These are phyloP conservation scores for Urocyon cinereoargenteus DNA, from an alignment of 2,797 vertebrate species.

Conservation along the genomic window DNA sequence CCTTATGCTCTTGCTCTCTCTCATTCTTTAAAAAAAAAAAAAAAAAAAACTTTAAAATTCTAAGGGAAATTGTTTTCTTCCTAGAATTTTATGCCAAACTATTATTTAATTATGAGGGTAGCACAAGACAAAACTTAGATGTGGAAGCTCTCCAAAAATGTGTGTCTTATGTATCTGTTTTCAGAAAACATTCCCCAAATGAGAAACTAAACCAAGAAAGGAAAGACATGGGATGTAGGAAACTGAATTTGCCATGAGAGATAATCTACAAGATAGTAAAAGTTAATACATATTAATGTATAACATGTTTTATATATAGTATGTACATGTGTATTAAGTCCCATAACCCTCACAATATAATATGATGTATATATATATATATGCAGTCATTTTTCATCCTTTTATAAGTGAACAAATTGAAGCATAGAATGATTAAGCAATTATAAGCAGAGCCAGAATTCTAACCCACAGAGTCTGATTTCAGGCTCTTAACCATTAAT, in stretches of 20 bases:
- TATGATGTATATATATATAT: neutral
- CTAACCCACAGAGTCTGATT: neutral
- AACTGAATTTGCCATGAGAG: neutral
- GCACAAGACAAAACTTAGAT: neutral
- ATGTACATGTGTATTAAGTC: neutral
- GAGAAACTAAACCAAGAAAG: neutral
- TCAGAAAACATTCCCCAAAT: neutral
- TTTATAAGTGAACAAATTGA: neutral
- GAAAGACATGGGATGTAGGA: neutral
- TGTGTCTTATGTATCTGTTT: neutral
- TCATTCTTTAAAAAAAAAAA: too few relatives aligned
- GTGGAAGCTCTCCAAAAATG: neutral
- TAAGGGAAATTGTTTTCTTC: conserved; percentile 18
- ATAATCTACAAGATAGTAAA: neutral
- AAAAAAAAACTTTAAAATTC: neutral
- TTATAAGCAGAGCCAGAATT: neutral
- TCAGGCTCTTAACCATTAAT: neutral
- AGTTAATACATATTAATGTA: neutral
- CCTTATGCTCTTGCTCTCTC: neutral
- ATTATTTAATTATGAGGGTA: neutral
- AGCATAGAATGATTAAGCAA: neutral
- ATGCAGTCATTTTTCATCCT: neutral
- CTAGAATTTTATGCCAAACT: neutral
- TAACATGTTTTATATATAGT: neutral
- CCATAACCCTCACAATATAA: neutral